These are phyloP conservation scores for Muscidifurax raptorellus DNA, from an alignment of 1,140 invertebrate genomes.

Conservation along the genomic window DNA sequence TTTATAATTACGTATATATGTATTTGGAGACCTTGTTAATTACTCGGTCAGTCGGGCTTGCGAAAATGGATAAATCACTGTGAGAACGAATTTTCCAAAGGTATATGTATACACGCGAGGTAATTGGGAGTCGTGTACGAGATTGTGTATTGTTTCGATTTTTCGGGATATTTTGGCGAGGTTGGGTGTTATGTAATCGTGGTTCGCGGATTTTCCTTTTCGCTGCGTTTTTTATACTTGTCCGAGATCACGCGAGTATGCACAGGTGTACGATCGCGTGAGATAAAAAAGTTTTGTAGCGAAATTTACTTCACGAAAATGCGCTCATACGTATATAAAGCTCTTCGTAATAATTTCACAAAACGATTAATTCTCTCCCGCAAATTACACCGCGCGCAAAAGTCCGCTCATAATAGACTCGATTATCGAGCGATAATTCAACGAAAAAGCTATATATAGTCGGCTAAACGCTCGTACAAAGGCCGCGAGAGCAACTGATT, in stretches of 20 bases:
- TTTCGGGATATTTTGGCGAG: neutral
- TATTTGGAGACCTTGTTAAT: conserved; percentile 39
- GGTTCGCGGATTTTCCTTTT: too few species aligned
- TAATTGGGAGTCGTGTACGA: conserved; percentile 41
- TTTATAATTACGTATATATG: conserved; percentile 36
- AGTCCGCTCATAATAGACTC: neutral
- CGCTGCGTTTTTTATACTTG: too few species aligned
- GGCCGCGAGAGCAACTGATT: conserved; percentile 7
- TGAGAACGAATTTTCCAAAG: conserved; percentile 42
- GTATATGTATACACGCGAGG: neutral
- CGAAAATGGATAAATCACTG: conserved; percentile 39
- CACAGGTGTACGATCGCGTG: too few species aligned
- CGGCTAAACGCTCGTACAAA: neutral
- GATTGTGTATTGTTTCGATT: neutral
- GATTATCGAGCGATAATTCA: conserved; percentile 36
- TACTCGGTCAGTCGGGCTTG: conserved; percentile 36
- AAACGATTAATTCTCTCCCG: too few species aligned
- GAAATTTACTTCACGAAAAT: too few species aligned
- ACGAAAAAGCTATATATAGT: neutral
- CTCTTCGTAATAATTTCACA: too few species aligned
- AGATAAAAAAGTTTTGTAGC: too few species aligned
- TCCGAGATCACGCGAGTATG: too few species aligned
- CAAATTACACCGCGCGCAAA: too few species aligned
- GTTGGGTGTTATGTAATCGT: neutral
- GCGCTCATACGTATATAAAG: too few species aligned